Evolutionary conservation across 2,888 invertebrate genomes (phyloP).

Genomic region (Prosopocoilus inquinatus): DNA sequence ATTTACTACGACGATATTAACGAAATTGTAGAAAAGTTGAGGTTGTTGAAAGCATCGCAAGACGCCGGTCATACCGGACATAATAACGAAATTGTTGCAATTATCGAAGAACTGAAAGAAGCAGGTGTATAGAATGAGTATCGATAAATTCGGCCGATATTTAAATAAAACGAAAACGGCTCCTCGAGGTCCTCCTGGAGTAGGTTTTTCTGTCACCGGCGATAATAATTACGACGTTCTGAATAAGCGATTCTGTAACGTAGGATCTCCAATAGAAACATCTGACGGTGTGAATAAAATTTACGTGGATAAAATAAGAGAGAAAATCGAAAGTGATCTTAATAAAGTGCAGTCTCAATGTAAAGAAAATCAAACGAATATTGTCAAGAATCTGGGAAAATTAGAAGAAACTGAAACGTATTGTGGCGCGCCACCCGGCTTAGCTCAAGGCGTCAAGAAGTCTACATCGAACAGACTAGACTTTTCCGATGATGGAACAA

Average conservation of each 20-base stretch:
- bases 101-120: conserved; percentile 13
- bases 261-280: neutral
- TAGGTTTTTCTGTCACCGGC: neutral
- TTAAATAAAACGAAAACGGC: no score
- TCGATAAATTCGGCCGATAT: no score
- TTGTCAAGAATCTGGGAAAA: no score
- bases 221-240: conserved; percentile 6
- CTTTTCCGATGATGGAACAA: no score
- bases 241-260: conserved; percentile 11
- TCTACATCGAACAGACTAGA: no score
- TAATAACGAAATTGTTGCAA: conserved; percentile 13
- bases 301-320: neutral
- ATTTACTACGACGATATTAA: conserved; percentile 3
- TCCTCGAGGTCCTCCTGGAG: neutral
- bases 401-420: no score
- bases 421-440: no score
- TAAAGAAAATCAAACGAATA: no score
- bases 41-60: conserved; percentile 6
- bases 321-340: neutral
- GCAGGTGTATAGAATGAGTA: conserved; percentile 3
- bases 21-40: conserved; percentile 13
- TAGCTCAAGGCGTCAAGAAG: no score
- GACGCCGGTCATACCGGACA: no score
- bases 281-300: conserved; percentile 6
- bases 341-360: neutral